Percentiles rank a stretch among this genome's conserved stretches.
Evolutionary conservation across 2,888 invertebrate genomes (phyloP).

Genomic region (Oligia strigilis): DNA sequence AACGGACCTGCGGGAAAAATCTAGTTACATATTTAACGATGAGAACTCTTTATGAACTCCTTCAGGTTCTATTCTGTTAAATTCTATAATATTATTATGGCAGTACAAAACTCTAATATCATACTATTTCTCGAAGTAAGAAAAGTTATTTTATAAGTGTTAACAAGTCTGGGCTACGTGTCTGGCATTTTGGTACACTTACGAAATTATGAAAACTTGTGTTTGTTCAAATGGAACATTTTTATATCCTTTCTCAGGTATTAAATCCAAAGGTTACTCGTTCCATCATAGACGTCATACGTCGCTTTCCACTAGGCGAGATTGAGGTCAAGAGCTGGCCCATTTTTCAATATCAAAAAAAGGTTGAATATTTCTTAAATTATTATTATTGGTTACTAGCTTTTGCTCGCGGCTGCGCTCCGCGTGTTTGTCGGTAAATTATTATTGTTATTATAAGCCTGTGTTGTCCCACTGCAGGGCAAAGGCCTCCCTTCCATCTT

Average conservation of each 20-base stretch:
- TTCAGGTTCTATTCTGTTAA: background rate
- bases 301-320: background rate
- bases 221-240: slow-evolving; percentile 16
- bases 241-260: background rate
- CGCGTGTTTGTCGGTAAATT: background rate
- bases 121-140: slow-evolving; percentile 31
- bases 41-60: background rate
- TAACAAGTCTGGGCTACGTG: slow-evolving; percentile 29
- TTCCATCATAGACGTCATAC: background rate
- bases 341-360: background rate
- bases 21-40: background rate
- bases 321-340: background rate
- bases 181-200: slow-evolving; percentile 28
- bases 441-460: too few species aligned
- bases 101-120: slow-evolving; percentile 6
- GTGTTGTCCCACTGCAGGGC: too few species aligned
- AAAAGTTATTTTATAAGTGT: slow-evolving; percentile 21
- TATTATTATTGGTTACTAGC: background rate
- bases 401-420: background rate
- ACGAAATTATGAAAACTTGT: slow-evolving; percentile 11
- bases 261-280: background rate
- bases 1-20: background rate
- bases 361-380: background rate
- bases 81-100: background rate
- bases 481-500: too few species aligned